Evolutionary conservation across 1,140 invertebrate species (phyloP), one percentile per base, ranked within the genome.

Genomic region (Euborellia annulipes): DNA sequence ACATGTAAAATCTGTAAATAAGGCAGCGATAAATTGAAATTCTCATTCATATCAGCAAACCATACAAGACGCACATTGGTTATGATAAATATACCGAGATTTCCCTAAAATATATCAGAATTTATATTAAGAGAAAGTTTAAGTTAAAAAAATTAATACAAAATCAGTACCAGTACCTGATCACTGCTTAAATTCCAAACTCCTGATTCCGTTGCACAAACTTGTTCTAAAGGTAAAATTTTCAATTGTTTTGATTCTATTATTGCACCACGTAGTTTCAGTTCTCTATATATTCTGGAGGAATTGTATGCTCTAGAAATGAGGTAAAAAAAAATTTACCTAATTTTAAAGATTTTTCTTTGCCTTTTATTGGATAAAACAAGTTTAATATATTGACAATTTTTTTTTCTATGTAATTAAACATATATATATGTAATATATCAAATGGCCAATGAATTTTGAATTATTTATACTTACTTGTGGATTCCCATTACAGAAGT

Each of bases 61-160:
- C 95, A 98, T 1, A 98, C 90, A 0, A 98, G 64, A n/a, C 94
- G 73, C 18, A 98, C 80, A 62, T 97, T 98, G 19, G 89, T 94
- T 14, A 96, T 77, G 48, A 93, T 79, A 63, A 98, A 85, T 18
- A 84, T 88, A 13, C 95, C 95, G 3, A 98, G 68, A 65, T 95
- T 98, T 3, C 95, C 94, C 72, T 87, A 60, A 67, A 70, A 64
- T n/a, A 76, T 44, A 48, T 19, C 43, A 41, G 41, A 45, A 19
- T 13, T 30, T 20, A 17, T 21, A 22, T 23, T 45, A 52, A 48
- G 47, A 46, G 20, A 44, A 6, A 16, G 3, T 27, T 27, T n/a
- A n/a, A n/a, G n/a, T n/a, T n/a, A n/a, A n/a, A n/a, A n/a, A n/a
- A n/a, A n/a, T n/a, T n/a, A n/a, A n/a, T n/a, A n/a, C n/a, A n/a